phyloP scores from a whole-genome alignment of 2,113 vertebrate genomes.

The Cheirogaleus medius region DNA sequence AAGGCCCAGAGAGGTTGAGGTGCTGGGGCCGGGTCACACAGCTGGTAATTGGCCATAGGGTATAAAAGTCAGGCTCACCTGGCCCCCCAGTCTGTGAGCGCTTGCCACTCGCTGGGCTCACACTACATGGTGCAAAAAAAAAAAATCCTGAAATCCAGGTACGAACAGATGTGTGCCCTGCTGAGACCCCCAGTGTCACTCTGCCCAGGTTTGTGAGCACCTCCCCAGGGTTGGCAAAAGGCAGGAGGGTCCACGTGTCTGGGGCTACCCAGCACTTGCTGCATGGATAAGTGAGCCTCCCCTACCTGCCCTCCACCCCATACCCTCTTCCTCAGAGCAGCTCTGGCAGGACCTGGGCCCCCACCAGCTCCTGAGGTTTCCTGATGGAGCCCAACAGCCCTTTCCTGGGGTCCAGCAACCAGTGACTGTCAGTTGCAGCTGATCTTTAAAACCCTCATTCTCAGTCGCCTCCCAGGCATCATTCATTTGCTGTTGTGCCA shows the following conservation, averaged over 20 bases:
- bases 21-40: neutral
- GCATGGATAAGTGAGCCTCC: neutral
- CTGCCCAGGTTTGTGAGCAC: neutral
- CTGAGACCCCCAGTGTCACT: neutral
- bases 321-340: neutral
- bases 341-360: neutral
- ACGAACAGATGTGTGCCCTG: neutral
- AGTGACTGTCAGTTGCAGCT: neutral
- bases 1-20: neutral
- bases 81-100: neutral
- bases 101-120: neutral
- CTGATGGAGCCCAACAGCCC: too few species aligned
- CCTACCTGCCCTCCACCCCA: neutral
- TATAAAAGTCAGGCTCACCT: neutral
- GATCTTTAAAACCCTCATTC: neutral
- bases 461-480: fast-evolving
- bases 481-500: neutral
- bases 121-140: neutral
- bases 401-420: conserved; percentile 44
- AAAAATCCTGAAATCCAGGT: neutral
- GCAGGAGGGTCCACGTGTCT: neutral
- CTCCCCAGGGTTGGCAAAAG: fast-evolving
- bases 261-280: neutral
- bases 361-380: neutral
- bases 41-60: neutral